A percentile compares a stretch with the other conserved stretches of the same genome.
phyloP scores from a whole-genome alignment of 2,797 vertebrate species.

The Enteromius unitaeniatus region DNA sequence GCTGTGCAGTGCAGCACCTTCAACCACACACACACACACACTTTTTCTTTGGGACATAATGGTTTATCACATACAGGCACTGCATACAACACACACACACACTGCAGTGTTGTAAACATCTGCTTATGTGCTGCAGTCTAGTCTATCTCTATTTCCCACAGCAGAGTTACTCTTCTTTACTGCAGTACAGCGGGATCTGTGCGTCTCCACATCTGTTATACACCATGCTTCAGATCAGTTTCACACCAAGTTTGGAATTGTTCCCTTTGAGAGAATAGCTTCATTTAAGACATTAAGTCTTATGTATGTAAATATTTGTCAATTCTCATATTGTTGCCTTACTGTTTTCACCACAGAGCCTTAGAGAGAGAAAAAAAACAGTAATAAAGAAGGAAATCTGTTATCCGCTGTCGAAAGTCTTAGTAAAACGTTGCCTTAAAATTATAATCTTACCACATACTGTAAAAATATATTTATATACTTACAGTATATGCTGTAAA shows the following conservation, averaged over 20 bases:
- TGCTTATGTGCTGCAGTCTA: slow-evolving; percentile 50
- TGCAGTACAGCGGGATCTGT: slow-evolving; percentile 30
- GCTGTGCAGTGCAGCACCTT: slow-evolving; percentile 48
- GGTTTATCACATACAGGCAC: slow-evolving; percentile 14
- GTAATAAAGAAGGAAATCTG: neutral
- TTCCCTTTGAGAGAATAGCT: neutral
- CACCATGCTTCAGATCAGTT: neutral
- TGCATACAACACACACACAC: slow-evolving; percentile 14
- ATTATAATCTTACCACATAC: neutral
- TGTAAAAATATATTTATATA: neutral
- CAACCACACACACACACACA: neutral
- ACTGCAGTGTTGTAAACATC: slow-evolving; percentile 43
- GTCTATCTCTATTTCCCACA: slow-evolving; percentile 9
- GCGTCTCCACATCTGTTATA: slow-evolving; percentile 14
- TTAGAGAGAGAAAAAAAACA: neutral
- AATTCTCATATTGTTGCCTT: neutral
- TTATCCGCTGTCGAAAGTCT: neutral
- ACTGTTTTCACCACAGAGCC: neutral
- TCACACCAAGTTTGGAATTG: neutral
- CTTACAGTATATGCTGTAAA: too few relatives aligned
- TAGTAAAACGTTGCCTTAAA: neutral
- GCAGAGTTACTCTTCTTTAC: slow-evolving; percentile 31
- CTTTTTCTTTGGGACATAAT: slow-evolving; percentile 9
- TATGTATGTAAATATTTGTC: neutral
- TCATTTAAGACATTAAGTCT: neutral